phyloP scores from a whole-genome alignment of 2,888 invertebrate species.

The Leuctra nigra region DNA sequence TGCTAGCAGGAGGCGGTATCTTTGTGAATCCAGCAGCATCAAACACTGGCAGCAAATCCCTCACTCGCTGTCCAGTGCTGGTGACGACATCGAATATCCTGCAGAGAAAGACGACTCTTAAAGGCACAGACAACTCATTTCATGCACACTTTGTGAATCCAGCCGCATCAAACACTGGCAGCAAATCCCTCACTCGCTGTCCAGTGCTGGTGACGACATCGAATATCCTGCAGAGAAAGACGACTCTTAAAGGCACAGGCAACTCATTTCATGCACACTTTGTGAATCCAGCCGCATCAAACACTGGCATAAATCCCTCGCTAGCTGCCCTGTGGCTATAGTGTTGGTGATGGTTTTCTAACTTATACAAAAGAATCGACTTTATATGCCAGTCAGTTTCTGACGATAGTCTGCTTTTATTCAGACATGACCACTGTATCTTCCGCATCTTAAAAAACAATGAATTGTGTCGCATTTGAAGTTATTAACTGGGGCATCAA shows the following conservation, averaged over 20 bases:
- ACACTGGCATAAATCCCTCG: constrained; percentile 71
- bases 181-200: constrained; percentile 58
- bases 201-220: constrained; percentile 56
- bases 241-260: no score
- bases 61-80: constrained; percentile 52
- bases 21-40: constrained; percentile 80
- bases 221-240: constrained; percentile 46
- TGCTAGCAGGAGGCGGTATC: constrained; percentile 72
- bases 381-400: no score
- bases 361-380: no score
- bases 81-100: constrained; percentile 61
- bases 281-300: constrained; percentile 78
- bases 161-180: constrained; percentile 78
- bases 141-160: constrained; percentile 80
- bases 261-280: no score
- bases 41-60: constrained; percentile 72
- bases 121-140: no score
- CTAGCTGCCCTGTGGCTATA: constrained; percentile 48
- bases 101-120: constrained; percentile 35
- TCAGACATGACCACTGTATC: no score
- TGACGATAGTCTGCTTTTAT: no score
- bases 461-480: no score
- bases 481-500: no score
- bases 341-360: no score
- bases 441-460: no score